Conservation (phyloP, 2,888 invertebrate species). For the Trachelus tabidus region DNA sequence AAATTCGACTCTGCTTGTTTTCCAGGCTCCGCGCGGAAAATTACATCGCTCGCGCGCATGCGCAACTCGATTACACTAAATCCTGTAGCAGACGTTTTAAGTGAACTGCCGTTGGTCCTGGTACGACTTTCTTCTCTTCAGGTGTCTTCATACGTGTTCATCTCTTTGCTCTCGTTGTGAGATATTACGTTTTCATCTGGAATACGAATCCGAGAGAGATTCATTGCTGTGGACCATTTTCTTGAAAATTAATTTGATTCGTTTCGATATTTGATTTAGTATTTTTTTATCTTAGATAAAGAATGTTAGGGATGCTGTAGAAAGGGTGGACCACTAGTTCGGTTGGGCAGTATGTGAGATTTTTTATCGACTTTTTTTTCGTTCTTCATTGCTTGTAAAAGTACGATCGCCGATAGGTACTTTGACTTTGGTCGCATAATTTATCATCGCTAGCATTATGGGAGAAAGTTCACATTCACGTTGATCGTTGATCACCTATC, state of each 20-base stretch:
- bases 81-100: not conserved
- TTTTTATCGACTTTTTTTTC: not conserved
- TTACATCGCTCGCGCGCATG: not conserved
- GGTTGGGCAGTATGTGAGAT: not conserved
- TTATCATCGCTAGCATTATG: slow-evolving; percentile 5
- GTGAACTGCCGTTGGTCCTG: not conserved
- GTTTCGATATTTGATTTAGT: not conserved
- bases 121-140: not conserved
- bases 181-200: not conserved
- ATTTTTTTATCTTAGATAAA: no score
- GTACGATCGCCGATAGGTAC: not conserved
- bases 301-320: no score
- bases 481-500: not conserved
- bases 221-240: not conserved
- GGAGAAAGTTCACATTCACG: not conserved
- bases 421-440: not conserved
- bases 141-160: not conserved
- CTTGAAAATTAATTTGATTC: not conserved
- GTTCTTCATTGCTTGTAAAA: not conserved
- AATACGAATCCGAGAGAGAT: not conserved
- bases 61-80: not conserved
- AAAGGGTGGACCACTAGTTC: not conserved
- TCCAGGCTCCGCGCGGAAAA: not conserved
- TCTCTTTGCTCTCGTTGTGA: not conserved
- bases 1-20: slow-evolving; percentile 2